A percentile compares a stretch with the other conserved stretches of the same genome.
These are phyloP conservation scores for Eudemis profundana DNA, from an alignment of 2,888 invertebrate genomes.

Conservation along the genomic window DNA sequence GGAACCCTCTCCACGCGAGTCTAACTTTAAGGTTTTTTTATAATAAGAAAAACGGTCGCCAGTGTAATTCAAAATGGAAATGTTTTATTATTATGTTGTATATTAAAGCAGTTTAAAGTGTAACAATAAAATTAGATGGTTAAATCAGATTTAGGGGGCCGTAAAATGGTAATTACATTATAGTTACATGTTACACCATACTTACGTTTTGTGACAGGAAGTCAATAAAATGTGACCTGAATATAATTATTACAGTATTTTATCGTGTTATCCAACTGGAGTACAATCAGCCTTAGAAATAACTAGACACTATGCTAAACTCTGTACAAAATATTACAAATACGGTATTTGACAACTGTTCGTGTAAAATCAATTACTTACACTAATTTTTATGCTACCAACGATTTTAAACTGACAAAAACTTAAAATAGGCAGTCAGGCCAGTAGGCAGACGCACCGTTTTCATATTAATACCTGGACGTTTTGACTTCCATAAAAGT, in stretches of 20 bases:
- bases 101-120: conserved; percentile 12
- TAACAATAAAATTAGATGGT: conserved; percentile 31
- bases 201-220: conserved; percentile 35
- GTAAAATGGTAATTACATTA: conserved; percentile 37
- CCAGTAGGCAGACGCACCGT: too few relatives aligned
- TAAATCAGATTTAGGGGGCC: conserved; percentile 35
- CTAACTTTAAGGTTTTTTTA: too few relatives aligned
- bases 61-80: conserved; percentile 2
- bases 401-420: too few relatives aligned
- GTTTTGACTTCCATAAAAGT: too few relatives aligned
- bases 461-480: too few relatives aligned
- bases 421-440: too few relatives aligned
- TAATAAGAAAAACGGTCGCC: too few relatives aligned
- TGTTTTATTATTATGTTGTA: conserved; percentile 3
- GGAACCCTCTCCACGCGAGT: too few relatives aligned
- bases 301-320: neutral
- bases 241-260: conserved; percentile 16
- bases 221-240: conserved; percentile 31
- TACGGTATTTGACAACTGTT: too few relatives aligned
- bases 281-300: neutral
- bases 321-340: too few relatives aligned
- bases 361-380: too few relatives aligned
- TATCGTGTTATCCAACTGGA: neutral
- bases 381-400: too few relatives aligned
- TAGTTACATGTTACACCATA: conserved; percentile 34